Base-by-base conservation (phyloP, 2,888 invertebrate species). In the Empis stercorea region DNA sequence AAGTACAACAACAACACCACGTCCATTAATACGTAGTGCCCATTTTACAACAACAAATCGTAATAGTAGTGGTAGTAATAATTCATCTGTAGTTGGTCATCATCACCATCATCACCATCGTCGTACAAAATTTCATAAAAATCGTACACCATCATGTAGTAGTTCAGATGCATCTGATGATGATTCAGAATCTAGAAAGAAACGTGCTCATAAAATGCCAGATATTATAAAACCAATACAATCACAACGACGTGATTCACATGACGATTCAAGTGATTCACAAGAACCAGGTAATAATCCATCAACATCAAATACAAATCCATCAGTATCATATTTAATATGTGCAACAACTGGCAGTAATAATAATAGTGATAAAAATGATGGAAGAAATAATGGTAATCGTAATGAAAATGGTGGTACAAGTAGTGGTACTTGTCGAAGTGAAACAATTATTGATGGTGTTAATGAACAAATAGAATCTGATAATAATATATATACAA, bases 91-190 rank as follows among this genome's bases (percentile, higher is more conserved):
- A n/a, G 51, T 50, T 36, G 27, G 16, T 15, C 13, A 15, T 58
- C 58, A 15, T 57, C 74, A 73, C 14, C 20, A 40, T 20, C 40
- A 40, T 14, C 40, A 40, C 27, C 79, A 80, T 57, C 72, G 80
- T 32, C 74, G 80, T 44, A 76, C 77, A 51, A 83, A 83, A 65
- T 76, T 82, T 57, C 80, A 81, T 55, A 84, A 84, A 62, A 76
- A 77, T 11, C 72, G 83, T 36, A 84, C 83, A n/a, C 87, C 89
- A 7, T 92, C 92, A 45, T 93, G 93, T 63, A 92, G 92, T 57
- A 93, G 92, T 45, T 93, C 93, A 0, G 94, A 95, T 66, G 87
- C 94, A 7, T 92, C 92, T 50, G 93, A 93, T 65, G 81, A 81
- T 57, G 87, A 87, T 61, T 85, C 85, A 45, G 88, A 88, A 61